phyloP scores from a whole-genome alignment of 2,888 invertebrate species.

The Agrilus mali region DNA sequence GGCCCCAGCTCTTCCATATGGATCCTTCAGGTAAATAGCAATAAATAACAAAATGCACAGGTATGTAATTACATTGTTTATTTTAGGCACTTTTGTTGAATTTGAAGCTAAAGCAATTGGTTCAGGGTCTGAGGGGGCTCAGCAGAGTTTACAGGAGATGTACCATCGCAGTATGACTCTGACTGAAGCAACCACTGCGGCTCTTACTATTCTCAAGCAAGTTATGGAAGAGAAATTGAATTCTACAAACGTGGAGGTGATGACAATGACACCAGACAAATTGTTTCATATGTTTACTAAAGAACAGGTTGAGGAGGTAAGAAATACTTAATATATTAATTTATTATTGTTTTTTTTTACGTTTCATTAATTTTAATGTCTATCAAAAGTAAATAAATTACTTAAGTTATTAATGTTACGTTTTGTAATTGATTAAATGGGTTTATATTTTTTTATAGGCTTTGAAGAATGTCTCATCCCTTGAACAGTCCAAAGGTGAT shows the following conservation, averaged over 20 bases:
- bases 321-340: constrained; percentile 36
- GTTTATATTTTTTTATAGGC: constrained; percentile 3
- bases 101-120: constrained; percentile 99
- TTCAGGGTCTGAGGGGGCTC: constrained; percentile 97
- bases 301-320: constrained; percentile 84
- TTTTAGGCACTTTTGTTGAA: constrained; percentile 93
- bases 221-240: constrained; percentile 99
- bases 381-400: no score
- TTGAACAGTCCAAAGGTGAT: constrained; percentile 10
- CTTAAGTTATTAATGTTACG: no score
- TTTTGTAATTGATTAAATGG: background rate
- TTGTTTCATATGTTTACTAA: constrained; percentile 84
- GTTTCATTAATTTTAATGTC: no score
- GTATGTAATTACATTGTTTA: constrained; percentile 27
- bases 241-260: constrained; percentile 94
- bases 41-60: background rate
- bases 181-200: constrained; percentile 81
- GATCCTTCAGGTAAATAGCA: constrained; percentile 74
- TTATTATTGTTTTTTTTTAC: no score
- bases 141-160: constrained; percentile 74
- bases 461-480: constrained; percentile 9
- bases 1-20: constrained; percentile 94
- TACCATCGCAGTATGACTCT: constrained; percentile 82
- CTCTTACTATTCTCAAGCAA: constrained; percentile 91
- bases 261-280: constrained; percentile 75